These are phyloP conservation scores for Aphaenogaster ashmeadi DNA, from an alignment of 1,140 invertebrate genomes.

Conservation along the genomic window DNA sequence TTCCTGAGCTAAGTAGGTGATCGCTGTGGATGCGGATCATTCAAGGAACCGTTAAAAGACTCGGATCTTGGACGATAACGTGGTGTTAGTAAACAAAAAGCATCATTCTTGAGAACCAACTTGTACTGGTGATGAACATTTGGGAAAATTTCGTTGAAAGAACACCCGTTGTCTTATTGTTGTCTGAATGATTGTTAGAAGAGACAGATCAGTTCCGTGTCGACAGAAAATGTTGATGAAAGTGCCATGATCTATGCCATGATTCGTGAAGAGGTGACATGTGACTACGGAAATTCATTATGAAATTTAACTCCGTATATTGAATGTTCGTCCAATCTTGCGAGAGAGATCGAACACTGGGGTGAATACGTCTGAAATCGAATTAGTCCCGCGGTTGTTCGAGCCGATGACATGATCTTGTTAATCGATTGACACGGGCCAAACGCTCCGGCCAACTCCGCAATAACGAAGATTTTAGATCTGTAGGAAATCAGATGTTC, in stretches of 20 bases:
- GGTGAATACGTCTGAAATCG: too few relatives aligned
- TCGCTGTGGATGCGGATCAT: neutral
- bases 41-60: neutral
- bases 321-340: neutral
- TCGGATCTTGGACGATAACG: neutral
- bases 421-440: neutral
- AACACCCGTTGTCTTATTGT: neutral
- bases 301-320: neutral
- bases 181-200: conserved; percentile 17
- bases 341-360: neutral
- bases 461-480: neutral
- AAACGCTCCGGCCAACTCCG: neutral
- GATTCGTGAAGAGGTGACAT: conserved; percentile 55
- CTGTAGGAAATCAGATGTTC: neutral
- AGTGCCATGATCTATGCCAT: conserved; percentile 29
- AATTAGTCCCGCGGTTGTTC: neutral
- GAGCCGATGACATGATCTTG: neutral
- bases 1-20: conserved; percentile 10
- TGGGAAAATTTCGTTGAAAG: neutral
- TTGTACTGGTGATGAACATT: neutral
- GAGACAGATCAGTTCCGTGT: conserved; percentile 23
- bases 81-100: neutral
- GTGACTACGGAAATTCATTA: conserved; percentile 20
- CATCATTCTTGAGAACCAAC: neutral
- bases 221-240: conserved; percentile 7